Conservation (phyloP, 2,797 vertebrate species). For the Fratercula arctica region DNA sequence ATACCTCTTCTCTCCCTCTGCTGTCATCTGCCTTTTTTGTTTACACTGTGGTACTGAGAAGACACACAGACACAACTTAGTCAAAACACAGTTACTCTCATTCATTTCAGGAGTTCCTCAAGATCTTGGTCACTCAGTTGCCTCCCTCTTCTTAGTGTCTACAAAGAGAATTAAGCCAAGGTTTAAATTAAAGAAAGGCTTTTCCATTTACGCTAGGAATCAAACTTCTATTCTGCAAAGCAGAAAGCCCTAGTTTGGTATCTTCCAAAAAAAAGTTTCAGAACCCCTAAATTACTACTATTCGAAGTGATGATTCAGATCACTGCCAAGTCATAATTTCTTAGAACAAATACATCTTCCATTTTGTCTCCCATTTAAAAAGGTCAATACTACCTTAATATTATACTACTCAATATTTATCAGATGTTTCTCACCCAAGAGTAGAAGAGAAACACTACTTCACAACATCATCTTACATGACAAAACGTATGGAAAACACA, state of each 20-base stretch:
- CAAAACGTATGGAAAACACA: background rate
- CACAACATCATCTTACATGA: background rate
- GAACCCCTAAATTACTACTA: background rate
- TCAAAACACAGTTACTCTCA: background rate
- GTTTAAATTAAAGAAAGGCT: background rate
- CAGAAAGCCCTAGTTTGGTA: background rate
- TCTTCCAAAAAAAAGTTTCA: background rate
- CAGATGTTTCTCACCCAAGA: background rate
- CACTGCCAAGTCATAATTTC: background rate
- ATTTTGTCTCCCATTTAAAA: background rate
- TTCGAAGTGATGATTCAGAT: background rate
- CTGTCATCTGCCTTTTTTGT: background rate
- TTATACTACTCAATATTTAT: background rate
- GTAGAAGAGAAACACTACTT: background rate
- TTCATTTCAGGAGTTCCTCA: background rate
- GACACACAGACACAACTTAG: background rate
- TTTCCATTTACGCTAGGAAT: background rate
- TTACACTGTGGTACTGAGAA: background rate
- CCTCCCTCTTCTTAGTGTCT: background rate
- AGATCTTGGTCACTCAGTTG: background rate
- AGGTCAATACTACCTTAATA: background rate
- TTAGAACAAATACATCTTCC: background rate
- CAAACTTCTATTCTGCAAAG: background rate
- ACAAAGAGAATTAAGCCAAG: background rate
- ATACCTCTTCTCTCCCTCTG: background rate